phyloP scores from a whole-genome alignment of 2,888 invertebrate species.

The Camptogramma bilineatum region DNA sequence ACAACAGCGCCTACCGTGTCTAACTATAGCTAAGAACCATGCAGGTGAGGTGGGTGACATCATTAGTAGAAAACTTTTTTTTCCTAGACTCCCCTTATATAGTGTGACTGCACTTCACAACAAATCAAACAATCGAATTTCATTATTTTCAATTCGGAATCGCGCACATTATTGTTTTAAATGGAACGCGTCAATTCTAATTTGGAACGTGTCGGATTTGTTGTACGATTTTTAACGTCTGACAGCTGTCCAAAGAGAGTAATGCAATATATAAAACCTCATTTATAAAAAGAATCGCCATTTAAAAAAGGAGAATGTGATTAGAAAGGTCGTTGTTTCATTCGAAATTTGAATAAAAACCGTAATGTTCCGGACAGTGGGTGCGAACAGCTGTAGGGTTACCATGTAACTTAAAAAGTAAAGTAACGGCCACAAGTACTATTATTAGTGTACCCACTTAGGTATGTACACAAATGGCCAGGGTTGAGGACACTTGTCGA shows the following conservation, averaged over 20 bases:
- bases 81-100: neutral
- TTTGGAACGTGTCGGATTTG: slow-evolving; percentile 71
- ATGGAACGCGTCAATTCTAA: slow-evolving; percentile 83
- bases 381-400: slow-evolving; percentile 64
- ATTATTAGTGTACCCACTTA: slow-evolving; percentile 41
- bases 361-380: slow-evolving; percentile 79
- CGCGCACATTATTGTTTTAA: slow-evolving; percentile 77
- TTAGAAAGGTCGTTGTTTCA: slow-evolving; percentile 51
- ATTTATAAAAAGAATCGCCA: slow-evolving; percentile 48
- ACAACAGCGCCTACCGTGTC: too few relatives aligned
- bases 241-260: slow-evolving; percentile 65
- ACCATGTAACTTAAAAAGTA: slow-evolving; percentile 40
- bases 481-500: slow-evolving; percentile 53
- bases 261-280: slow-evolving; percentile 51
- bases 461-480: slow-evolving; percentile 40
- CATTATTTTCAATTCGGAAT: slow-evolving; percentile 76
- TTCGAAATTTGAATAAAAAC: slow-evolving; percentile 79
- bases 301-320: slow-evolving; percentile 27
- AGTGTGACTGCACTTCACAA: slow-evolving; percentile 49
- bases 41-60: too few relatives aligned
- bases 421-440: slow-evolving; percentile 40
- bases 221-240: slow-evolving; percentile 55
- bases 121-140: slow-evolving; percentile 65
- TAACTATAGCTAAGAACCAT: too few relatives aligned
- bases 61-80: too few relatives aligned